Conservation (phyloP, 2,797 vertebrate species). For the Nannoperca australis region DNA sequence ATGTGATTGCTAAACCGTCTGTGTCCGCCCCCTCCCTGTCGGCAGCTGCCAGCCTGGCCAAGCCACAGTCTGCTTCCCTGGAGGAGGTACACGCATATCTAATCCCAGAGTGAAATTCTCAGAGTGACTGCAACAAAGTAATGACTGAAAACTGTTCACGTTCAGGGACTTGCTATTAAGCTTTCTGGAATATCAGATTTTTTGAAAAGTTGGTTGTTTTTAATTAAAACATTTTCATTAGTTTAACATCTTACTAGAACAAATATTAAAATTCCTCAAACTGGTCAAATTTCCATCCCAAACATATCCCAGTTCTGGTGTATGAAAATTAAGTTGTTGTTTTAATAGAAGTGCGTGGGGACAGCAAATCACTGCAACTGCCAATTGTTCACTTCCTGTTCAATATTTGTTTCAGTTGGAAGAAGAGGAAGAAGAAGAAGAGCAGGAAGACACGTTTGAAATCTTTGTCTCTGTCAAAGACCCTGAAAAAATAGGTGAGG, state of each 20-base stretch:
- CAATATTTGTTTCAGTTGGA: constrained; percentile 84
- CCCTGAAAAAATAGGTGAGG: constrained; percentile 97
- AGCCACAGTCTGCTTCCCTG: constrained; percentile 81
- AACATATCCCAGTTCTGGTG: not conserved
- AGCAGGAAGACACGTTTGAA: constrained; percentile 93
- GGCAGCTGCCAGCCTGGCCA: constrained; percentile 80
- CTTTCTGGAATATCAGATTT: not conserved
- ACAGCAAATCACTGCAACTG: not conserved
- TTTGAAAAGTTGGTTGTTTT: not conserved
- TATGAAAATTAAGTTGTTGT: not conserved
- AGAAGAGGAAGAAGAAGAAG: constrained; percentile 86
- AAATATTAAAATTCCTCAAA: not conserved
- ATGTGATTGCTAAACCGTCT: constrained; percentile 78
- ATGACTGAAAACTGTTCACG: not conserved
- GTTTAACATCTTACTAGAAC: not conserved
- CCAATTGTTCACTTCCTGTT: constrained; percentile 10
- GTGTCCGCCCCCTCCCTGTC: constrained; percentile 74
- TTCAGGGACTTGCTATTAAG: not conserved
- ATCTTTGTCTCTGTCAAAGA: constrained; percentile 92
- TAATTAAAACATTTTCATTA: not conserved
- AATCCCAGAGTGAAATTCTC: not conserved
- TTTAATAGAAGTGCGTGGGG: not conserved
- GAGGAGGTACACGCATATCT: constrained; percentile 89
- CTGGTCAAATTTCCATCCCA: not conserved
- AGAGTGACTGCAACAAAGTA: constrained; percentile 7